Evolutionary conservation across 1,140 invertebrate species (phyloP).

Genomic region (Pseudomyrmex sp.): DNA sequence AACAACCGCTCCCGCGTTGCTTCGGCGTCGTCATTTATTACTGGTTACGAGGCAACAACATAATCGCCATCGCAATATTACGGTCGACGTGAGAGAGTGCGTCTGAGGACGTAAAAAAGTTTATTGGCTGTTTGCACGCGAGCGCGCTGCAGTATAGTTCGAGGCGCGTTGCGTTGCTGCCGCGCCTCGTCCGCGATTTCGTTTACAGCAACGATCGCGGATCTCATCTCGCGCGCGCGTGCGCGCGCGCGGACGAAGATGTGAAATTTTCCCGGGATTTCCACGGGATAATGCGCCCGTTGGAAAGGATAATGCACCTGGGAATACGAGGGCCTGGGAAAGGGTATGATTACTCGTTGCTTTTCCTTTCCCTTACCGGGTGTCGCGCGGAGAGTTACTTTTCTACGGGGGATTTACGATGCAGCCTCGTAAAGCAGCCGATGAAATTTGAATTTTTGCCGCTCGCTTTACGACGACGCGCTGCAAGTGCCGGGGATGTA

Average conservation of each 20-base stretch:
- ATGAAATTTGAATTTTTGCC: constrained; percentile 58
- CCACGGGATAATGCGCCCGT: constrained; percentile 54
- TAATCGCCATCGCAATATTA: constrained; percentile 42
- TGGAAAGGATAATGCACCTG: constrained; percentile 52
- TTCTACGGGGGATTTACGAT: constrained; percentile 41
- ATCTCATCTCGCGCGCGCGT: constrained; percentile 44
- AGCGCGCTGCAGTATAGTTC: not conserved
- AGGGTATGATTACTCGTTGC: constrained; percentile 56
- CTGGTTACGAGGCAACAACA: constrained; percentile 27
- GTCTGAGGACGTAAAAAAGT: constrained; percentile 1
- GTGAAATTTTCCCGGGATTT: constrained; percentile 47
- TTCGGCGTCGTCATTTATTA: constrained; percentile 10
- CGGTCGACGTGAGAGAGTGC: not conserved
- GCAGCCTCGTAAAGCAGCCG: constrained; percentile 50
- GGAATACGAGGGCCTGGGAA: constrained; percentile 34
- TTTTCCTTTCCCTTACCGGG: constrained; percentile 39
- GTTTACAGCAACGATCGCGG: constrained; percentile 52
- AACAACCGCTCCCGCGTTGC: not conserved
- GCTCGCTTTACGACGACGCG: not conserved
- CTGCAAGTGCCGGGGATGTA: not conserved
- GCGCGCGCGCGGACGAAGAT: constrained; percentile 25
- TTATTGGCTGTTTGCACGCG: constrained; percentile 40
- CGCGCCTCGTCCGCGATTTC: constrained; percentile 40
- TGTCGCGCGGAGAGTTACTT: constrained; percentile 53
- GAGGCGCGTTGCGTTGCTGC: not conserved